A percentile compares a stretch with the other conserved stretches of the same genome.
phyloP scores from a whole-genome alignment of 2,113 vertebrate genomes.

The Carollia perspicillata region DNA sequence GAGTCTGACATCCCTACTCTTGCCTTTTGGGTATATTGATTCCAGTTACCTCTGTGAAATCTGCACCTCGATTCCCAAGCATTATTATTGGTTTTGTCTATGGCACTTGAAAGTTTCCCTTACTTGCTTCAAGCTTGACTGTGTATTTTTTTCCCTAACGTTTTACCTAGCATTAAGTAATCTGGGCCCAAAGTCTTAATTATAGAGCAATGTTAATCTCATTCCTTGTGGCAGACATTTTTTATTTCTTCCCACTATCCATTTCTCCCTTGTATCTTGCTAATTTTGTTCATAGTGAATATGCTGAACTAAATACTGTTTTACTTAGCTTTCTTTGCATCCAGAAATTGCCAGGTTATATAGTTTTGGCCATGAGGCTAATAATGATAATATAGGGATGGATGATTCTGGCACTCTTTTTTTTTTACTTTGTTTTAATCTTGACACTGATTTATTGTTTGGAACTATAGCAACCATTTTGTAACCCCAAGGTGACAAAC shows the following conservation, averaged over 20 bases:
- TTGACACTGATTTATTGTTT: slow-evolving; percentile 17
- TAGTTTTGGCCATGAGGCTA: neutral
- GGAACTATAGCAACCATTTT: slow-evolving; percentile 2
- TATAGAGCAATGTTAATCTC: neutral
- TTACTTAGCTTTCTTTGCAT: neutral
- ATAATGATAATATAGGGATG: neutral
- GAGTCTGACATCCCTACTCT: neutral
- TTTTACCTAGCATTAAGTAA: neutral
- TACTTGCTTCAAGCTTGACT: neutral
- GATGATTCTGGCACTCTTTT: neutral
- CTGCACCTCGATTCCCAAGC: neutral
- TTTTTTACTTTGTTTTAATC: neutral
- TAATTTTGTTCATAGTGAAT: neutral
- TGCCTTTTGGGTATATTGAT: neutral
- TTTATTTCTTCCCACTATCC: neutral
- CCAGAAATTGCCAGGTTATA: neutral
- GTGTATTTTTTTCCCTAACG: neutral
- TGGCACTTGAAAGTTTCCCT: neutral
- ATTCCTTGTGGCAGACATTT: neutral
- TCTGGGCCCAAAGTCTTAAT: neutral
- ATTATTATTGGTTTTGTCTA: neutral
- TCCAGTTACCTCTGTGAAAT: neutral
- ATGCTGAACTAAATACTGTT: neutral
- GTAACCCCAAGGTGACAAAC: neutral
- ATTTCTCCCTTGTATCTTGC: neutral